phyloP scores from a whole-genome alignment of 2,888 invertebrate genomes.

The Caradrina kadenii region DNA sequence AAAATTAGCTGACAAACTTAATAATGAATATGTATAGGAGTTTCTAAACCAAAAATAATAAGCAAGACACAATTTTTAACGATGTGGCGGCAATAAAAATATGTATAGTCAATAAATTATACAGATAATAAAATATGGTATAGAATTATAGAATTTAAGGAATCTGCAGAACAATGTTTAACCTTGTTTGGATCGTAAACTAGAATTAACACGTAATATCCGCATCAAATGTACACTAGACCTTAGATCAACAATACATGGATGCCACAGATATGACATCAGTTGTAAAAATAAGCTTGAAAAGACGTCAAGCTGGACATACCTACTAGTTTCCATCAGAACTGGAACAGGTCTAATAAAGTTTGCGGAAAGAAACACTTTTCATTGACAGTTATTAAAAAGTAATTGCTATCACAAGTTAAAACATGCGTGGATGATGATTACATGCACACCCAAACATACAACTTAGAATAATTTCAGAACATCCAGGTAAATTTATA shows the following conservation, averaged over 20 bases:
- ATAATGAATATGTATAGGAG: constrained; percentile 81
- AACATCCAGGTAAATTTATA: constrained; percentile 16
- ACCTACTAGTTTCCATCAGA: background rate
- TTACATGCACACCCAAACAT: background rate
- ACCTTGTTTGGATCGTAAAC: constrained; percentile 74
- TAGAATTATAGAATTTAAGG: constrained; percentile 71
- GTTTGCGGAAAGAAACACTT: background rate
- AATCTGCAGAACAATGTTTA: constrained; percentile 69
- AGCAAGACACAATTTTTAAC: constrained; percentile 73
- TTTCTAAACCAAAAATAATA: constrained; percentile 71
- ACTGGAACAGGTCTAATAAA: constrained; percentile 8
- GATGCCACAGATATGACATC: constrained; percentile 65
- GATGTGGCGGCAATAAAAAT: constrained; percentile 73
- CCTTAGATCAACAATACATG: constrained; percentile 57
- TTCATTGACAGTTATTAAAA: background rate
- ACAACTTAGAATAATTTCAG: background rate
- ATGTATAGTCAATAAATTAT: constrained; percentile 78
- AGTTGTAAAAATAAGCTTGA: constrained; percentile 45
- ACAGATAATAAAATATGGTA: constrained; percentile 76
- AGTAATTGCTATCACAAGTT: background rate
- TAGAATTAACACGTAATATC: constrained; percentile 61
- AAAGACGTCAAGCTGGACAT: constrained; percentile 24
- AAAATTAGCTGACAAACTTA: constrained; percentile 82
- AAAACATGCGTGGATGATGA: background rate
- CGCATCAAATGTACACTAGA: constrained; percentile 60